Evolutionary conservation across 2,797 vertebrate species (phyloP).

Genomic region (Gymnoscopelus microlampas): DNA sequence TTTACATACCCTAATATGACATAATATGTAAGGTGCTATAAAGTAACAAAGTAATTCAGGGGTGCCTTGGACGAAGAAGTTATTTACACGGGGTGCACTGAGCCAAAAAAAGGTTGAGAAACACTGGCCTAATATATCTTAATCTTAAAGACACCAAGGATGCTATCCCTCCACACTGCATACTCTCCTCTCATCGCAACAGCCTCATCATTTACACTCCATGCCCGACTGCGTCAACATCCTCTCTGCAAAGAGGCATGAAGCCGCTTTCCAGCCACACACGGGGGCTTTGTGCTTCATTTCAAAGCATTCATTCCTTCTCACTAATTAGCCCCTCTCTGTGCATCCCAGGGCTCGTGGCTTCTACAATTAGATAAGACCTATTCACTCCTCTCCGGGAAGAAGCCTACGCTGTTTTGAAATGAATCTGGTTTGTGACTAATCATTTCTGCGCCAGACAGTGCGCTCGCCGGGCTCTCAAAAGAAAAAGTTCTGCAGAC

Average conservation of each 20-base stretch:
- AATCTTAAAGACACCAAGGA: constrained; percentile 17
- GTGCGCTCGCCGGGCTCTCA: constrained; percentile 17
- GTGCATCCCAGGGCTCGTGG: constrained; percentile 67
- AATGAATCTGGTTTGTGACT: constrained; percentile 71
- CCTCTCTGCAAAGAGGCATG: constrained; percentile 36
- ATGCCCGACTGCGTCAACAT: constrained; percentile 38
- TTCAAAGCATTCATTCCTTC: constrained; percentile 77
- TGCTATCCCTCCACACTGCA: constrained; percentile 22
- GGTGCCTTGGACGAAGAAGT: too few species aligned
- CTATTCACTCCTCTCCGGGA: constrained; percentile 61
- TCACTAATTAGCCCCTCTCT: constrained; percentile 76
- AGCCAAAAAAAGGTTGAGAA: too few species aligned
- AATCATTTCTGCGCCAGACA: constrained; percentile 52
- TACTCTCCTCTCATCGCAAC: constrained; percentile 34
- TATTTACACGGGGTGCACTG: too few species aligned
- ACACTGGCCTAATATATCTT: too few species aligned
- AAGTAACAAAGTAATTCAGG: too few species aligned
- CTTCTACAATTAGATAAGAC: constrained; percentile 77
- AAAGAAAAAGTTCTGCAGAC: constrained; percentile 49
- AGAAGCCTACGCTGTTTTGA: constrained; percentile 63
- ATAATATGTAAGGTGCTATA: too few species aligned
- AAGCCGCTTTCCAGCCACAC: constrained; percentile 63
- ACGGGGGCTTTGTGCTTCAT: constrained; percentile 68
- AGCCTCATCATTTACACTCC: constrained; percentile 40
- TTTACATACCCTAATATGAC: too few species aligned